phyloP scores from a whole-genome alignment of 2,888 invertebrate species.

The Cordylochernes scorpioides region DNA sequence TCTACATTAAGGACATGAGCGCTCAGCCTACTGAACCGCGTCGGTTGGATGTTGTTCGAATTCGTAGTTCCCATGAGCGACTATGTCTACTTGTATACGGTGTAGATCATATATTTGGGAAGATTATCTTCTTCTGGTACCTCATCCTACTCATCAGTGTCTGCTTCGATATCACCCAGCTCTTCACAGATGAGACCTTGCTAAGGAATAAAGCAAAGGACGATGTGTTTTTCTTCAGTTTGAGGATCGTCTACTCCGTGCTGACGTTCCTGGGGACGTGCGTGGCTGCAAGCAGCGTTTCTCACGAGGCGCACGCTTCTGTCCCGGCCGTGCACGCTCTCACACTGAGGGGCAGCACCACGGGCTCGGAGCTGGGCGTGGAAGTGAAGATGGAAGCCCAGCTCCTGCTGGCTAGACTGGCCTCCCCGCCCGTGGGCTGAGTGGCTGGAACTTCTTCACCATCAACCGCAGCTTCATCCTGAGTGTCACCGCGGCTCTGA shows the following conservation, averaged over 20 bases:
- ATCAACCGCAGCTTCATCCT: constrained; percentile 15
- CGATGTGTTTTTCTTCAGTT: constrained; percentile 11
- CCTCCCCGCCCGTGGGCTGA: constrained; percentile 12
- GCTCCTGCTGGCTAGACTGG: constrained; percentile 8
- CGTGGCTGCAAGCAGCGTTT: constrained; percentile 9
- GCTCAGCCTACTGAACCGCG: background rate
- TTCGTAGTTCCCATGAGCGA: constrained; percentile 11
- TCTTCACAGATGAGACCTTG: constrained; percentile 13
- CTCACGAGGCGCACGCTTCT: constrained; percentile 11
- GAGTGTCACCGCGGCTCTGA: constrained; percentile 14
- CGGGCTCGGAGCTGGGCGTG: no score
- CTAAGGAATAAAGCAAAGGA: constrained; percentile 11
- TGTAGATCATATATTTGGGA: constrained; percentile 10
- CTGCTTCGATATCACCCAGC: constrained; percentile 12
- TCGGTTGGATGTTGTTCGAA: constrained; percentile 10
- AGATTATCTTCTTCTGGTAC: constrained; percentile 12
- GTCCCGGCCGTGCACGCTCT: constrained; percentile 9
- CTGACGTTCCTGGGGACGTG: constrained; percentile 12
- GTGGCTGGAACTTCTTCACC: constrained; percentile 15
- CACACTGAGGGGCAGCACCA: constrained; percentile 4
- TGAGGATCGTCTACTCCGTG: constrained; percentile 11
- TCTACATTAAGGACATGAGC: constrained; percentile 5
- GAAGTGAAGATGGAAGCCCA: constrained; percentile 10
- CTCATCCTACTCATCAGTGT: constrained; percentile 9
- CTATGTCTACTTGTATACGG: constrained; percentile 10